A percentile compares a stretch with the other conserved stretches of the same genome.
These are phyloP conservation scores for Phylloscopus trochiloides DNA, from an alignment of 2,113 vertebrate species.

Conservation along the genomic window DNA sequence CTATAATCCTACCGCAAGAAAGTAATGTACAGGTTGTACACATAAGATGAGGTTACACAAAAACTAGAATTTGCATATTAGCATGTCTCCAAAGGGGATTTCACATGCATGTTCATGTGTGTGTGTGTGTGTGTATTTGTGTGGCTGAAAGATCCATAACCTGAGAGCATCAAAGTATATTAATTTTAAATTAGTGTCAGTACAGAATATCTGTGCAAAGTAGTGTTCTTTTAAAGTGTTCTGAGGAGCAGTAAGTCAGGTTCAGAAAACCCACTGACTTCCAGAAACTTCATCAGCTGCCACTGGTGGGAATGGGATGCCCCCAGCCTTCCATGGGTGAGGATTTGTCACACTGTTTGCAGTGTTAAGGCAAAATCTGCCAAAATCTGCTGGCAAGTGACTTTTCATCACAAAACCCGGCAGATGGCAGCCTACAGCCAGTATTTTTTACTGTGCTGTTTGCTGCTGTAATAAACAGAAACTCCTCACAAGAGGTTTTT, in stretches of 20 bases:
- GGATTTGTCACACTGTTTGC: background rate
- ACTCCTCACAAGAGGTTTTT: background rate
- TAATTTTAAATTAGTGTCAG: background rate
- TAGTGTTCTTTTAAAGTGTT: background rate
- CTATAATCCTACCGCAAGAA: background rate
- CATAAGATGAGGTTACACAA: background rate
- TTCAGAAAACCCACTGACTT: background rate
- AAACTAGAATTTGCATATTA: background rate
- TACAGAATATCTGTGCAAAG: background rate
- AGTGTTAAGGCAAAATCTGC: background rate
- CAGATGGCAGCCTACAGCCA: constrained; percentile 60
- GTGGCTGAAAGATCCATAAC: constrained; percentile 1
- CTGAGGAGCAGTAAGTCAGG: background rate
- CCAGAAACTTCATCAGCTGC: background rate
- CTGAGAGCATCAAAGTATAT: background rate
- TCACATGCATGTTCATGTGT: accelerated
- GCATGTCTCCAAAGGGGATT: background rate
- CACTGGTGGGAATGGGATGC: background rate
- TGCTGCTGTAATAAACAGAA: background rate
- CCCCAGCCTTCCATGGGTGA: background rate
- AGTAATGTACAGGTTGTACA: background rate
- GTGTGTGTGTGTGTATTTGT: background rate
- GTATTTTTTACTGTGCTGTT: background rate
- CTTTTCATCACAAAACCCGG: background rate
- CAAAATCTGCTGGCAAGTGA: background rate